These are phyloP conservation scores for Mesocricetus auratus DNA, from an alignment of 2,113 vertebrate species.

Conservation along the genomic window DNA sequence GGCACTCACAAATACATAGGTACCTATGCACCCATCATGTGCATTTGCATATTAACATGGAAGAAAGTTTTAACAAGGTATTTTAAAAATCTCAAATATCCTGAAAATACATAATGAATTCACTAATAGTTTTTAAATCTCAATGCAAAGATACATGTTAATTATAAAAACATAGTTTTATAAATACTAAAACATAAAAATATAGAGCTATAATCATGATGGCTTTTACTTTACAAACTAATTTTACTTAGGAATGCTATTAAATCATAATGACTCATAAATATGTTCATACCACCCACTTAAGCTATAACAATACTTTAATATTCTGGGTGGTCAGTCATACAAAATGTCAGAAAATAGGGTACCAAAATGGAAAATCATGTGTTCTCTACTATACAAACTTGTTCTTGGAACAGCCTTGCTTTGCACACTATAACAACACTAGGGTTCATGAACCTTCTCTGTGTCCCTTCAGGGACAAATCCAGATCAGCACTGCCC, in stretches of 20 bases:
- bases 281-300: constrained; percentile 59
- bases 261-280: constrained; percentile 62
- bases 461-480: constrained; percentile 63
- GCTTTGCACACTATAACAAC: constrained; percentile 64
- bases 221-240: constrained; percentile 10
- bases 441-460: constrained; percentile 75
- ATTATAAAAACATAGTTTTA: not conserved
- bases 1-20: too few species aligned
- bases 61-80: not conserved
- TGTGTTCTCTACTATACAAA: constrained; percentile 70
- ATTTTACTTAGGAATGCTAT: constrained; percentile 50
- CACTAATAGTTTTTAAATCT: not conserved
- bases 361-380: constrained; percentile 72
- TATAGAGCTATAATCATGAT: constrained; percentile 4
- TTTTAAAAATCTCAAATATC: not conserved
- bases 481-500: constrained; percentile 68
- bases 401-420: constrained; percentile 77
- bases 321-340: constrained; percentile 78
- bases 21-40: not conserved
- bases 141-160: not conserved
- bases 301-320: constrained; percentile 68
- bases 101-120: constrained; percentile 29
- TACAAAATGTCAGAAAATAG: constrained; percentile 59
- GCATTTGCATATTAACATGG: not conserved
- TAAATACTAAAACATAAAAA: constrained; percentile 45